phyloP scores from a whole-genome alignment of 2,888 invertebrate genomes.

The Trichopria drosophilae region DNA sequence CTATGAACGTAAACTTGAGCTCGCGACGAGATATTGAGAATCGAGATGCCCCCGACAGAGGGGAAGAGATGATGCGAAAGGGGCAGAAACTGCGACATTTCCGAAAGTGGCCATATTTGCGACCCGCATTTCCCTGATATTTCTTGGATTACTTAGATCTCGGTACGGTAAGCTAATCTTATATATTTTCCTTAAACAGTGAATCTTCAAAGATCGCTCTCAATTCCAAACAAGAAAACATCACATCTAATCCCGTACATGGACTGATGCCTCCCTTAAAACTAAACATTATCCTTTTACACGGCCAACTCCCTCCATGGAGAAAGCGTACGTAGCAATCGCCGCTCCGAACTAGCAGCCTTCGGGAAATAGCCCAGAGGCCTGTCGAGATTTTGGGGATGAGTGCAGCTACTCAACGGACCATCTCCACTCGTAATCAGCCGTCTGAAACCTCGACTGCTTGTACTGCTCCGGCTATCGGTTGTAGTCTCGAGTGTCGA shows the following conservation, averaged over 20 bases:
- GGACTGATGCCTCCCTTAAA: too few species aligned
- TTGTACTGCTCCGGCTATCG: constrained; percentile 25
- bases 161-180: neutral
- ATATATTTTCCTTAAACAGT: neutral
- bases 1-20: constrained; percentile 41
- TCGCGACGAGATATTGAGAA: constrained; percentile 47
- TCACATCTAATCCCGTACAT: too few species aligned
- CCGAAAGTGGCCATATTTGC: constrained; percentile 48
- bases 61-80: constrained; percentile 16
- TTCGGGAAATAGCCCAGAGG: constrained; percentile 18
- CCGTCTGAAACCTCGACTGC: constrained; percentile 29
- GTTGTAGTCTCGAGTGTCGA: constrained; percentile 33
- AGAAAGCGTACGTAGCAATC: too few species aligned
- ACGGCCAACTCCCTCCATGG: too few species aligned
- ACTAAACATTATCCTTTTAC: too few species aligned
- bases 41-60: too few species aligned
- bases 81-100: constrained; percentile 41
- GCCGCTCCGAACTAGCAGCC: too few species aligned
- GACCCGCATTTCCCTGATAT: too few species aligned
- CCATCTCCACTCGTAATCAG: too few species aligned
- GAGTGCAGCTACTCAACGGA: too few species aligned
- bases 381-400: too few species aligned
- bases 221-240: neutral
- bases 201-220: neutral
- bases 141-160: too few species aligned